Base-by-base conservation (phyloP, 2,113 vertebrate species). In the Perognathus longimembris region DNA sequence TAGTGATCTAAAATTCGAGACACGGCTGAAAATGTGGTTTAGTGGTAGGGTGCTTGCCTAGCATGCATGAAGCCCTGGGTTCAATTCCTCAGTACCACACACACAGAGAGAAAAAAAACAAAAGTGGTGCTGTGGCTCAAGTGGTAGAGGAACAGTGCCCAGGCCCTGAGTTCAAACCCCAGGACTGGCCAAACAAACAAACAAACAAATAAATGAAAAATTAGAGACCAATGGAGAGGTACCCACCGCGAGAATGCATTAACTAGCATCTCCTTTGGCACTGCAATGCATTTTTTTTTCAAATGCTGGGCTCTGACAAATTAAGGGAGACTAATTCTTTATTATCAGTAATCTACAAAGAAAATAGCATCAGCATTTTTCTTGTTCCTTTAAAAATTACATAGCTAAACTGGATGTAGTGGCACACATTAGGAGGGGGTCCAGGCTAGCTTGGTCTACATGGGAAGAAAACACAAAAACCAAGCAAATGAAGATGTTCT, bases 1-100 rank as follows among this genome's bases (percentile, higher is more conserved):
- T 42, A 21, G 28, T 34, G 21, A 61, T 73, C 28, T 84, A 88
- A 91, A 78, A 66, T 85, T 71, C 71, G 6, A 95, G 59, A 45
- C 24, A n/a, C n/a, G n/a, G n/a, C n/a, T n/a, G n/a, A n/a, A n/a
- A n/a, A n/a, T n/a, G n/a, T n/a, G n/a, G n/a, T n/a, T n/a, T n/a
- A n/a, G n/a, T n/a, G n/a, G n/a, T n/a, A n/a, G n/a, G n/a, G n/a
- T n/a, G n/a, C n/a, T n/a, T n/a, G n/a, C n/a, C n/a, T n/a, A n/a
- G n/a, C n/a, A n/a, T n/a, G n/a, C n/a, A n/a, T n/a, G n/a, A n/a
- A n/a, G n/a, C n/a, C n/a, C n/a, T n/a, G n/a, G n/a, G n/a, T n/a
- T n/a, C n/a, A n/a, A n/a, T n/a, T n/a, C n/a, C n/a, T n/a, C n/a
- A n/a, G n/a, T n/a, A n/a, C n/a, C n/a, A n/a, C n/a, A n/a, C n/a